Percentiles rank a stretch among this genome's conserved stretches.
These are phyloP conservation scores for Nephila pilipes DNA, from an alignment of 1,140 invertebrate species.

Conservation along the genomic window DNA sequence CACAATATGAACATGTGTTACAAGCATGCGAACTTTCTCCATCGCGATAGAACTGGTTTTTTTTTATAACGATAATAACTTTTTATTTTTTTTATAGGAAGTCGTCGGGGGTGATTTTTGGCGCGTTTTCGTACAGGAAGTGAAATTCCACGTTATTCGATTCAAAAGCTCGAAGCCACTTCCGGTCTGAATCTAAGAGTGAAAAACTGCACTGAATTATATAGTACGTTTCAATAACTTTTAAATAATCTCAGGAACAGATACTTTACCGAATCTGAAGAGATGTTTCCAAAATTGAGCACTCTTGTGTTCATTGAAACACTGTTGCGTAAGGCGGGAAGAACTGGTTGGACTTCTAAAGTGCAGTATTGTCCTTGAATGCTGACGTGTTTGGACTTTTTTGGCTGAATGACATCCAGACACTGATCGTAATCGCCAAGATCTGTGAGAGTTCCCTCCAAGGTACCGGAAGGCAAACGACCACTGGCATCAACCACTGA, in stretches of 20 bases:
- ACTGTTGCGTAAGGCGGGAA: background rate
- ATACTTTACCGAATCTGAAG: slow-evolving; percentile 64
- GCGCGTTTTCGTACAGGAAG: no score
- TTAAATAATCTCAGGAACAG: background rate
- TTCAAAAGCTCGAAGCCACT: no score
- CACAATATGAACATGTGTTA: no score
- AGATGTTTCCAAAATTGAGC: slow-evolving; percentile 57
- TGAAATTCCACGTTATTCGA: no score
- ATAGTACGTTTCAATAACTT: no score
- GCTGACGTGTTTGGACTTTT: slow-evolving; percentile 19
- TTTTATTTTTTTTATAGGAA: no score
- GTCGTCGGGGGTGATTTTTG: no score
- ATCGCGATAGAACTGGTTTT: no score
- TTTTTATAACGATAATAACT: no score
- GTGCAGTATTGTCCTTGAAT: slow-evolving; percentile 72
- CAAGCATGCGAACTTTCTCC: no score
- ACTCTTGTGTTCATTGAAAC: slow-evolving; percentile 56
- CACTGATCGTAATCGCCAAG: slow-evolving; percentile 78
- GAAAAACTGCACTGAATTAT: no score
- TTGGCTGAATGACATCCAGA: slow-evolving; percentile 58
- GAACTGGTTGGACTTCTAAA: slow-evolving; percentile 52
- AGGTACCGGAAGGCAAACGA: slow-evolving; percentile 69
- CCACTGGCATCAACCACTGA: slow-evolving; percentile 77
- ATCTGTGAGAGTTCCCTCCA: slow-evolving; percentile 78
- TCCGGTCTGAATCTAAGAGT: no score